Percentiles rank a stretch among this genome's conserved stretches.
Evolutionary conservation across 2,113 vertebrate genomes (phyloP).

Genomic region (Salvelinus alpinus): DNA sequence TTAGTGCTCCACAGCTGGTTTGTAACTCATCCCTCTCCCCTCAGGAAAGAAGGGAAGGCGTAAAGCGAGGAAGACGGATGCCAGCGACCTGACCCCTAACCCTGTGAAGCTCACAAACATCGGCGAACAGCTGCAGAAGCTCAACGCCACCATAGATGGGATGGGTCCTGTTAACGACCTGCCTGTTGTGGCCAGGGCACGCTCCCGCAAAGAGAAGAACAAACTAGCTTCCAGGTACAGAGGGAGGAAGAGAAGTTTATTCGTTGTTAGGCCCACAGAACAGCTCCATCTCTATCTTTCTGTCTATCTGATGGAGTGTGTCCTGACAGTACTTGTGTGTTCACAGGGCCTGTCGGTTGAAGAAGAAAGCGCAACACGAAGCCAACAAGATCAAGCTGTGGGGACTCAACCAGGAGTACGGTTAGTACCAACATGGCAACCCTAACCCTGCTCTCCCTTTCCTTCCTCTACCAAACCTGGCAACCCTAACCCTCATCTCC

Average conservation of each 20-base stretch:
- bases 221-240: conserved; percentile 75
- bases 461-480: neutral
- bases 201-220: conserved; percentile 78
- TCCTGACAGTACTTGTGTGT: conserved; percentile 6
- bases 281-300: too few relatives aligned
- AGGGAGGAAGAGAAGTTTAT: too few relatives aligned
- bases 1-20: neutral
- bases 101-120: conserved; percentile 76
- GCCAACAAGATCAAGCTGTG: conserved; percentile 80
- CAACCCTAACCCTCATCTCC: neutral
- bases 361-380: conserved; percentile 80
- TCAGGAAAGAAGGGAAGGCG: conserved; percentile 72
- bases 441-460: neutral
- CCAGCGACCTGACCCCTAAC: conserved; percentile 76
- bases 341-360: conserved; percentile 73
- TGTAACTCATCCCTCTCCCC: neutral
- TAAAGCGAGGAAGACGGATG: conserved; percentile 75
- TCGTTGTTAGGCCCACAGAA: too few relatives aligned
- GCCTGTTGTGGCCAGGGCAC: conserved; percentile 69
- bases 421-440: conserved; percentile 54
- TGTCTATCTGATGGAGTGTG: too few relatives aligned
- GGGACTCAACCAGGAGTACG: conserved; percentile 78
- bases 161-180: conserved; percentile 74
- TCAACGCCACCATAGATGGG: conserved; percentile 73
- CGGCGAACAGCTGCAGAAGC: conserved; percentile 75